Evolutionary conservation across 2,797 vertebrate species (phyloP).

Genomic region (Esox masquinongy): DNA sequence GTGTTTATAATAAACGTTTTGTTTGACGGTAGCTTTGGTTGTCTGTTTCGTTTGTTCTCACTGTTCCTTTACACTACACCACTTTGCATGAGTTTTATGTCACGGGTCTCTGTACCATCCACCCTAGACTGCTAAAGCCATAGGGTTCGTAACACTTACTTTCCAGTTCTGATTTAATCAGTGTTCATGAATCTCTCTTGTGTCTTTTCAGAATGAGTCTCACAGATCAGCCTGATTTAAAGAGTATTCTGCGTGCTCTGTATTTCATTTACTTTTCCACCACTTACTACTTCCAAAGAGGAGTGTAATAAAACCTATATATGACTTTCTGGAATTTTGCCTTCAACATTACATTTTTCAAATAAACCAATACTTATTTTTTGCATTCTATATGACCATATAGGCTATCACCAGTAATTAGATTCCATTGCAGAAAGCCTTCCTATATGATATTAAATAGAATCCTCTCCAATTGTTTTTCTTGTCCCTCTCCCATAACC

Average conservation of each 20-base stretch:
- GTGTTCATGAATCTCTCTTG: not conserved
- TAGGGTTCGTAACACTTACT: too few species aligned
- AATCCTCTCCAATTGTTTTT: not conserved
- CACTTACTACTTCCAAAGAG: too few species aligned
- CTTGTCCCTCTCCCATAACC: not conserved
- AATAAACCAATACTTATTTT: not conserved
- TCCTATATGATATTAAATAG: not conserved
- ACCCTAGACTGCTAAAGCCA: too few species aligned
- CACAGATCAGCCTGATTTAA: not conserved
- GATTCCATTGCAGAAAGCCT: not conserved
- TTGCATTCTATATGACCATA: not conserved
- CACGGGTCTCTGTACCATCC: too few species aligned
- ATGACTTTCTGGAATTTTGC: too few species aligned
- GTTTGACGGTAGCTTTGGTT: too few species aligned
- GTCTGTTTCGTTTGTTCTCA: too few species aligned
- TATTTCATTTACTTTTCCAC: not conserved
- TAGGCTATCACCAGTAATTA: not conserved
- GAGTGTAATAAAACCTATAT: too few species aligned
- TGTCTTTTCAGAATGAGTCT: not conserved
- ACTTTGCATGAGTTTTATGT: too few species aligned
- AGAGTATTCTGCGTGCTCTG: not conserved
- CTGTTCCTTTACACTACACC: too few species aligned
- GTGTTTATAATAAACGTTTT: too few species aligned
- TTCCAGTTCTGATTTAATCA: not conserved
- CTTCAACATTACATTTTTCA: too few species aligned